Base-by-base conservation (phyloP, 2,888 invertebrate genomes). In the Acronicta leporina region DNA sequence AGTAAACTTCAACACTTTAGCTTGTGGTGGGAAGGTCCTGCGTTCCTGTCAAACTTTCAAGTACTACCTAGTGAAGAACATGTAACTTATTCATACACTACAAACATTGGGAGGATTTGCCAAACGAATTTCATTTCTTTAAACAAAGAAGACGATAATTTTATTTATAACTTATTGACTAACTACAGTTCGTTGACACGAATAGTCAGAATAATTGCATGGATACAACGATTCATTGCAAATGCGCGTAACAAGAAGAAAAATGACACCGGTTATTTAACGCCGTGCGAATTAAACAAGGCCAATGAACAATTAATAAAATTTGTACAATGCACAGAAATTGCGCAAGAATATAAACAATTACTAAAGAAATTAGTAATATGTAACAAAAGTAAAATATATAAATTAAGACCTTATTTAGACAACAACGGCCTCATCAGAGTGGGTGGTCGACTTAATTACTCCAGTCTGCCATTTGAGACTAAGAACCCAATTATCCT, bases 21-120 rank as follows among this genome's bases (percentile, higher is more conserved):
- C 40, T 63, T 72, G 11, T 73, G 72, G 14, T 72, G 70, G 33
- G 47, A 74, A 13, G 74, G 76, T 4, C 60, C 61, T 11, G 27
- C 27, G 7, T 27, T 27, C 27, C 27, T 27, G 7, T 7, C 27
- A 27, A 27, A 27, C 27, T 7, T 27, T 27, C 27, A 27, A 27
- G 27, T 27, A 27, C 33, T 25, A 5, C 0, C 35, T 16, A 8
- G 1, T 25, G 15, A 30, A 35, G 20, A 53, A 46, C 44, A 16
- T 9, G 7, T 33, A 11, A 45, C 41, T 8, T 51, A 25, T 27
- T 15, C 41, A 35, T 51, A 20, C 42, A 42, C 44, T 16, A 27
- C 27, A 27, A 27, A 27, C 7, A 27, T 27, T 27, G 27, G 27
- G 7, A 27, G 7, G 27, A 27, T 27, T 27, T 7, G 27, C 6